Percentiles rank a stretch among this genome's conserved stretches.
Conservation (phyloP, 2,113 vertebrate genomes). For the Sinocyclocheilus maitianheensis region DNA sequence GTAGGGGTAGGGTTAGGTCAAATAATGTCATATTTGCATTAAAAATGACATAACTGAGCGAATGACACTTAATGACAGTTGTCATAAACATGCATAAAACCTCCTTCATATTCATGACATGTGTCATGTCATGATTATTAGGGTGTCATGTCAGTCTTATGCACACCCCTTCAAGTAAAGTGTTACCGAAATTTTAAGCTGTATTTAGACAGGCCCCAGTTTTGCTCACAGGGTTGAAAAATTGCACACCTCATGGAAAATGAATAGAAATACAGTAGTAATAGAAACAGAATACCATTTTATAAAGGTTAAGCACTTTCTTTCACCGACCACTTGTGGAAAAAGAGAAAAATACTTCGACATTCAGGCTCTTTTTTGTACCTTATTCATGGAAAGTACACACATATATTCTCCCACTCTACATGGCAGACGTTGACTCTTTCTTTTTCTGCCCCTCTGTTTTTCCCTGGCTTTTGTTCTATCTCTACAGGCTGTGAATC, state of each 20-base stretch:
- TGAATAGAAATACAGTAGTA: neutral
- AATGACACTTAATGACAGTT: no score
- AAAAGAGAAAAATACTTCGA: neutral
- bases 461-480: neutral
- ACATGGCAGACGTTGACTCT: conserved; percentile 7
- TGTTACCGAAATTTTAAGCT: neutral
- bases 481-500: conserved; percentile 58
- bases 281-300: neutral
- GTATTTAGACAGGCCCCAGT: neutral
- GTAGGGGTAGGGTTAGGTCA: no score
- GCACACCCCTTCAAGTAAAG: no score
- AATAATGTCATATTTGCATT: no score
- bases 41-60: no score
- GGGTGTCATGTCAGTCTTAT: no score
- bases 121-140: no score
- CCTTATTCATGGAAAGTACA: neutral
- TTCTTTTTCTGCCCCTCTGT: neutral
- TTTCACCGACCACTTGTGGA: neutral
- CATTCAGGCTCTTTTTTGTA: neutral
- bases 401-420: conserved; percentile 30
- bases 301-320: neutral
- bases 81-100: no score
- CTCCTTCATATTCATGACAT: no score
- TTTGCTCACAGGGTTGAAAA: neutral
- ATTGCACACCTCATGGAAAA: neutral